Evolutionary conservation across 2,113 vertebrate species (phyloP).

Genomic region (Phainopepla nitens): DNA sequence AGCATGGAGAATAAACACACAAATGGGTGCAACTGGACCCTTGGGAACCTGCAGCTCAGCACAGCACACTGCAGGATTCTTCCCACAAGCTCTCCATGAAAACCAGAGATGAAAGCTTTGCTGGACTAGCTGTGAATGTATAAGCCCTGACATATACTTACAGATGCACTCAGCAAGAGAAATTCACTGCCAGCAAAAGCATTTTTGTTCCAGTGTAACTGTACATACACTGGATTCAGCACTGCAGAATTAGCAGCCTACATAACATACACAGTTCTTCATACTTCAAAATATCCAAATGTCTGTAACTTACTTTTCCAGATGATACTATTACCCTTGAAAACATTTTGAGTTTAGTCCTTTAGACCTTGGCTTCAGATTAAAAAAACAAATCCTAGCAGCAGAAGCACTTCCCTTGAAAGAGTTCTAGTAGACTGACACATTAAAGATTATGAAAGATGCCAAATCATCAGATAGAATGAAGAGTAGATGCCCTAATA

Average conservation of each 20-base stretch:
- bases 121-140: neutral
- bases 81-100: neutral
- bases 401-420: neutral
- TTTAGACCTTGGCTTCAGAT: neutral
- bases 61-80: neutral
- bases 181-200: neutral
- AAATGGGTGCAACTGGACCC: neutral
- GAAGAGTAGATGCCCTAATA: neutral
- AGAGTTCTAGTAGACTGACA: neutral
- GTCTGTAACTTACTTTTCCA: neutral
- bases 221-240: neutral
- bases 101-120: neutral
- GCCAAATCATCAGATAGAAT: neutral
- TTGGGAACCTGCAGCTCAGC: neutral
- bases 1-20: neutral
- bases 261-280: neutral
- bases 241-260: neutral
- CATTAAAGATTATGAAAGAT: neutral
- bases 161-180: neutral
- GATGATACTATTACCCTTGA: neutral
- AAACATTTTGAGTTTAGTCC: neutral
- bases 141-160: neutral
- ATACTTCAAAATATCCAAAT: neutral
- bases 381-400: neutral
- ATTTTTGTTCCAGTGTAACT: neutral